Evolutionary conservation across 2,888 invertebrate species (phyloP), one percentile per base, ranked within the genome.

Genomic region (Dasysyrphus tricinctus): DNA sequence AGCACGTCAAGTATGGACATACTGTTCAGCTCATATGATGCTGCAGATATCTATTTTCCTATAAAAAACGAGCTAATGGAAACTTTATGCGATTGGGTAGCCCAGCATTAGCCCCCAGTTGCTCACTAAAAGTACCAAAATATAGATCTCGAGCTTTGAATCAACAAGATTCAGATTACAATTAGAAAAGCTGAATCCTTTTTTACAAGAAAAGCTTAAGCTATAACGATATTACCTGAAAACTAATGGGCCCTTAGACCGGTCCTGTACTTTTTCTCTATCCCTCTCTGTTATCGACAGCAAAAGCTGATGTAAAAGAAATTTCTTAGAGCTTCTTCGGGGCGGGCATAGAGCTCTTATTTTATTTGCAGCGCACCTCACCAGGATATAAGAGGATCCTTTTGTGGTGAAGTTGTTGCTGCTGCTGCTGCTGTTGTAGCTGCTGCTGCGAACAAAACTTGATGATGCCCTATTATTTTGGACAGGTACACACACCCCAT

Each of bases 381-480:
- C 57, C 51, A 69, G 80, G 67, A 82, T 72, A 82, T 72, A 86
- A 77, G 63, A 85, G 61, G 73, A 80, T 85, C 80, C 84, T 80
- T 80, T 80, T 85, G 85, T 85, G 85, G 84, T 69, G 47, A 69
- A 69, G 65, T 44, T 32, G 51, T 49, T 61, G 12, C 77, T 61
- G 63, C 42, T 77, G 63, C 63, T 63, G 12, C 77, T 61, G 63
- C 42, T 77, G 63, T 56, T 63, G 24, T 24, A 24, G 19, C 51
- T 67, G 69, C 70, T 79, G 51, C 76, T 80, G 74, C 39, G 81
- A 78, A 54, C 74, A 72, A 82, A 39, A 86, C 75, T 79, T 82
- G 86, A 86, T 75, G 82, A 86, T 79, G 86, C 82, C 78, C 82
- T 75, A 82, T 82, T 82, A 86, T 86, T 86, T 86, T 51, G 78